Conservation (phyloP, 1,140 invertebrate species). For the Caenorhabditis briggsae region DNA sequence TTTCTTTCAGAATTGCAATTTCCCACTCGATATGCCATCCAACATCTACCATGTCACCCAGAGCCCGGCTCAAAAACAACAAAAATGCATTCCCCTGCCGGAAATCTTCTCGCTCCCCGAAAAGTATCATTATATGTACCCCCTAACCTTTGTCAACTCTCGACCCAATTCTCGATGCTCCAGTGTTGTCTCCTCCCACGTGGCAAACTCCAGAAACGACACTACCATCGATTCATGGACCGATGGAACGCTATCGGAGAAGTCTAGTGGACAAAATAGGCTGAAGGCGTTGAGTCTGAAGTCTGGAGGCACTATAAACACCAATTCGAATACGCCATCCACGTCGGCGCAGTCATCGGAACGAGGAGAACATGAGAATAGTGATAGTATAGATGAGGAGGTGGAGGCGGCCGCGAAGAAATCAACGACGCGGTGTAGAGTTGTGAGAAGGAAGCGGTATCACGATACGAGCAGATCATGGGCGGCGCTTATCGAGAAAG, state of each 20-base stretch:
- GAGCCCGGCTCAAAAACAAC: neutral
- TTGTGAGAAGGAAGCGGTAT: neutral
- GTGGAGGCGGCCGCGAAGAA: neutral
- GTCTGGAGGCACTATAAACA: neutral
- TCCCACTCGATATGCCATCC: slow-evolving; percentile 24
- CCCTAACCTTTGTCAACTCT: neutral
- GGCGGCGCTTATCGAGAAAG: slow-evolving; percentile 14
- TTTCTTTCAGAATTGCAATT: slow-evolving; percentile 4
- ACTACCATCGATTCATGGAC: neutral
- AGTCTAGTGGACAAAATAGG: neutral
- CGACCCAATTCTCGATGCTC: slow-evolving; percentile 12
- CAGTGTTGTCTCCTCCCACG: neutral
- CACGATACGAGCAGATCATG: neutral
- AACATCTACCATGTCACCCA: slow-evolving; percentile 17
- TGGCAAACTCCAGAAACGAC: neutral
- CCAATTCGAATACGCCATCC: slow-evolving; percentile 18
- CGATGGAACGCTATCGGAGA: slow-evolving; percentile 8
- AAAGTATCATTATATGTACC: slow-evolving; percentile 17
- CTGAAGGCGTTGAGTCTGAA: slow-evolving; percentile 16
- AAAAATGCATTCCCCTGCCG: slow-evolving; percentile 25
- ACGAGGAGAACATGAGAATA: neutral
- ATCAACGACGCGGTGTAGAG: neutral
- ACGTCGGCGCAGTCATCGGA: slow-evolving; percentile 11
- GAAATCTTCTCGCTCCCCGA: neutral
- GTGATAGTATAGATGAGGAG: slow-evolving; percentile 20